Evolutionary conservation across 2,797 vertebrate species (phyloP).

Genomic region (Sitta carolinensis): DNA sequence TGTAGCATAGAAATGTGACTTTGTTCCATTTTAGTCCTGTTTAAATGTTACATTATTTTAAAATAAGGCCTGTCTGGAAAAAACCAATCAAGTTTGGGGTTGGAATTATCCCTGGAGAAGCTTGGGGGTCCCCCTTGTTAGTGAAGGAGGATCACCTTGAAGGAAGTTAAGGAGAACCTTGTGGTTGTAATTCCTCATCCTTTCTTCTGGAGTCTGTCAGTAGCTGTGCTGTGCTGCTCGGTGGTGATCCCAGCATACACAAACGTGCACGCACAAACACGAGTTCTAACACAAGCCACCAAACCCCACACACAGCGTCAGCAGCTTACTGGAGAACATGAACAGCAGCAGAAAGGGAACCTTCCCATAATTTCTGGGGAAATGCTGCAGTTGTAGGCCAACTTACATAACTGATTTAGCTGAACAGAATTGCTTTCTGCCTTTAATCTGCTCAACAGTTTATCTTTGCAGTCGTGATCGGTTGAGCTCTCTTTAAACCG

Average conservation of each 20-base stretch:
- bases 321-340: not conserved
- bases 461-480: conserved; percentile 54
- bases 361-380: conserved; percentile 4
- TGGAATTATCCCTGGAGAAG: not conserved
- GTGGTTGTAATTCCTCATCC: not conserved
- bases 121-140: not conserved
- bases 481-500: conserved; percentile 56
- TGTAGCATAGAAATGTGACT: not conserved
- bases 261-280: not conserved
- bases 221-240: not conserved
- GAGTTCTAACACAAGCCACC: not conserved
- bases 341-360: not conserved
- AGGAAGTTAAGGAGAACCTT: not conserved
- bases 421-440: conserved; percentile 60
- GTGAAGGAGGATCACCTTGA: not conserved
- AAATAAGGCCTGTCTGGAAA: not conserved
- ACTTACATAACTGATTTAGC: conserved; percentile 62
- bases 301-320: not conserved
- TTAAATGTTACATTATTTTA: not conserved
- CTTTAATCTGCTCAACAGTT: conserved; percentile 72
- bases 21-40: not conserved
- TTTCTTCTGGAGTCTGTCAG: not conserved
- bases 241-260: not conserved
- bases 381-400: conserved; percentile 9
- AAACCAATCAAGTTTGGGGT: not conserved